phyloP scores from a whole-genome alignment of 1,140 invertebrate genomes.

The Brachionus plicatilis region DNA sequence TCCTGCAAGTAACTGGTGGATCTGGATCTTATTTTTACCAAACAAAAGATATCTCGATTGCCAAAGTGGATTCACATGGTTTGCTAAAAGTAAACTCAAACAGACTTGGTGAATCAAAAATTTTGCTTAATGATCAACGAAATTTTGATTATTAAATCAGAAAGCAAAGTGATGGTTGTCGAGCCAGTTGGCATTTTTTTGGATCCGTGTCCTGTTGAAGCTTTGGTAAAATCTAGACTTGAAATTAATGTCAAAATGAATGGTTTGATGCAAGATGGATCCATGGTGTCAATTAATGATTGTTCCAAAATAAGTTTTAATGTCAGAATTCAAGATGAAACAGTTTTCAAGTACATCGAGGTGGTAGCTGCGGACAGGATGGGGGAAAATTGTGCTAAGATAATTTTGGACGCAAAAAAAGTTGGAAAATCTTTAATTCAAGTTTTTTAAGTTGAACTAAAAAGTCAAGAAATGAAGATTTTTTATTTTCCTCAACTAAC shows the following conservation, averaged over 20 bases:
- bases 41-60: background rate
- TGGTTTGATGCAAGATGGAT: background rate
- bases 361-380: background rate
- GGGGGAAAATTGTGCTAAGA: background rate
- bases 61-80: background rate
- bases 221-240: background rate
- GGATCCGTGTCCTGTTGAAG: slow-evolving; percentile 26
- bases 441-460: background rate
- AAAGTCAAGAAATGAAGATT: background rate
- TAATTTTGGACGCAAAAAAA: background rate
- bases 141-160: slow-evolving; percentile 5
- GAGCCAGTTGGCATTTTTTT: background rate
- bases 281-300: background rate
- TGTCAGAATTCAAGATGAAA: background rate
- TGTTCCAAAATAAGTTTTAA: background rate
- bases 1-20: background rate
- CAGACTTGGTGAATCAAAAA: background rate
- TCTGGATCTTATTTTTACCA: slow-evolving; percentile 20
- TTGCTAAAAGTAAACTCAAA: background rate
- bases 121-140: background rate
- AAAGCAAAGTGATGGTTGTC: background rate
- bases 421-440: background rate
- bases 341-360: background rate
- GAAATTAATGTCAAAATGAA: slow-evolving; percentile 31
- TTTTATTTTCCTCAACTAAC: background rate